Evolutionary conservation across 2,113 vertebrate species (phyloP).

Genomic region (Vanacampus margaritifer): DNA sequence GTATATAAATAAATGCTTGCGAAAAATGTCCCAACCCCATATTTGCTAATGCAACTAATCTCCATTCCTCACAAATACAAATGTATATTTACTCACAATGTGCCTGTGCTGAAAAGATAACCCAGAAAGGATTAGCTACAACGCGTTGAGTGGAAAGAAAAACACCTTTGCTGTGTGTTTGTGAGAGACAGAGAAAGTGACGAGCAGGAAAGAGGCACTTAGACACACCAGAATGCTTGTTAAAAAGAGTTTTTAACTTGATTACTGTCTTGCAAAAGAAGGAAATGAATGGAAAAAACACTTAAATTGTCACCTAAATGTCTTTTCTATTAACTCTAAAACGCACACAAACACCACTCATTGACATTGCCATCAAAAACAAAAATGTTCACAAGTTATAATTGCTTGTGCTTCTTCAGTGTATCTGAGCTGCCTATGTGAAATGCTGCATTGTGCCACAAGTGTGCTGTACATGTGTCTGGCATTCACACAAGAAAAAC

Average conservation of each 20-base stretch:
- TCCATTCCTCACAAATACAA: conserved; percentile 1
- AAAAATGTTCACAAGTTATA: neutral
- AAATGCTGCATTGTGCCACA: neutral
- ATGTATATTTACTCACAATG: neutral
- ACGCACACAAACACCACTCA: neutral
- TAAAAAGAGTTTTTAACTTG: conserved; percentile 1
- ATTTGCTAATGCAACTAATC: conserved; percentile 2
- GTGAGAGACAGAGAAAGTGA: neutral
- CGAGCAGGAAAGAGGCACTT: conserved; percentile 24
- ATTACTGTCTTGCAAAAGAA: conserved; percentile 3
- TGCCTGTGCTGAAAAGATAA: conserved; percentile 7
- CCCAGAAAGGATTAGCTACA: conserved; percentile 4
- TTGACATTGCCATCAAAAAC: neutral
- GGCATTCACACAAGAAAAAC: no score
- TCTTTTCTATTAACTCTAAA: neutral
- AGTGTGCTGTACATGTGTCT: neutral
- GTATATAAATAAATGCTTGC: conserved; percentile 4
- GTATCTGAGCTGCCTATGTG: neutral
- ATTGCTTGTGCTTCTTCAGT: neutral
- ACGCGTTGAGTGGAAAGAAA: conserved; percentile 11
- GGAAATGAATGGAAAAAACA: neutral
- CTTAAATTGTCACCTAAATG: conserved; percentile 7
- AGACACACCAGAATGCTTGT: conserved; percentile 3
- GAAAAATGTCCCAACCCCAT: neutral
- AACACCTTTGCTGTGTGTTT: conserved; percentile 18